Base-by-base conservation (phyloP, 2,888 invertebrate species). In the Julus scandinavius region DNA sequence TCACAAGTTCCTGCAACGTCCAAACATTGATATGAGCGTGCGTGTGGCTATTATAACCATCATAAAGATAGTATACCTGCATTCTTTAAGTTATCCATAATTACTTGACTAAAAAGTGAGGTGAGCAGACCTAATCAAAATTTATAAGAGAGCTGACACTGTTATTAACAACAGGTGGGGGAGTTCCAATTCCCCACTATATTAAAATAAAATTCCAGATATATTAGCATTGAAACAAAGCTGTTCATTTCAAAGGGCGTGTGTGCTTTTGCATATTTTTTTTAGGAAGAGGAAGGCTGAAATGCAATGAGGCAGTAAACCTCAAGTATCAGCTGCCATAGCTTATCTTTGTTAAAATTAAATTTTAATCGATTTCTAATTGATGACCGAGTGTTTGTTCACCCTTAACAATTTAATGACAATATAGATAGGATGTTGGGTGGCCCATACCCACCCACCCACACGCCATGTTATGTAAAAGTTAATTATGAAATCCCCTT, bases 401-500 rank as follows among this genome's bases (percentile, higher is more conserved):
- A 63, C 63, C 63, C 15, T 20, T 63, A 63, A 63, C 63, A 15
- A 63, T 63, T n/a, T 20, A 63, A 63, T 63, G 58, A 15, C 15
- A 58, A 11, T 15, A 15, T 15, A 20, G 63, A 63, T 63, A 15
- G 63, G 63, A 63, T 63, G 63, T 63, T 63, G 4, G 63, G 63
- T 63, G 63, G 63, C n/a, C 63, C 63, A 5, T 63, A 63, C 29
- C 29, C 29, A 63, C n/a, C 63, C 63, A 63, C 63, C 63, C 63
- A 63, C 63, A 63, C 20, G 63, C 15, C 63, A 63, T n/a, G 63
- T 63, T 63, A 63, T 63, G 63, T 63, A 63, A 63, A 63, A 63
- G 63, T 63, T 63, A 63, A 63, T 63, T 63, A 63, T 63, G n/a
- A 20, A 63, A 63, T 63, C 20, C 63, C 20, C 63, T 63, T 63